Base-by-base conservation (phyloP, 2,888 invertebrate species). In the Ligdia adustata region DNA sequence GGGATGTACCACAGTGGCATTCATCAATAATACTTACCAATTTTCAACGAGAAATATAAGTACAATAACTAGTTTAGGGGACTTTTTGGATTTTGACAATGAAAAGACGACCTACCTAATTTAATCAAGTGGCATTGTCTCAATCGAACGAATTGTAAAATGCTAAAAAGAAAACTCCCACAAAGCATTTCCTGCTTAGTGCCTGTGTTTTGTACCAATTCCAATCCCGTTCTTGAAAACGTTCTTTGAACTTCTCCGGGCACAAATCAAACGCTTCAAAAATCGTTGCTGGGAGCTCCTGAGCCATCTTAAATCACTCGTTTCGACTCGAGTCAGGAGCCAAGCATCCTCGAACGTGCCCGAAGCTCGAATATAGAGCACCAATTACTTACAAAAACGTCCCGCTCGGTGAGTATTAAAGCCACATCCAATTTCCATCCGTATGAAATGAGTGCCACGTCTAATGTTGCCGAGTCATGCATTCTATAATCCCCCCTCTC, bases 391-490 rank as follows among this genome's bases (percentile, higher is more conserved):
- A 68, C 57, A 70, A 72, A 73, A 72, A 67, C 64, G 62, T 62
- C 65, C 62, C 61, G 50, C 59, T 58, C 65, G 62, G 61, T 66
- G 59, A 60, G 62, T 69, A 78, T 83, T 78, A 82, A 68, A 72
- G 72, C 72, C 70, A 70, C 75, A 71, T 79, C 74, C 77, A 79
- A 80, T 80, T 79, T 75, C 72, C 75, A 80, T 79, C 74, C 74
- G 69, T 73, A 77, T 77, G 69, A 80, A 81, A 79, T 76, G 76
- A 70, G 67, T 70, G 70, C 61, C 64, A 60, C 57, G 64, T 67
- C 71, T 75, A 79, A 82, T 81, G 79, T 77, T 76, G 86, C 85
- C 66, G 72, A 74, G 81, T 87, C 87, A 87, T 87, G 83, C 79
- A 75, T 81, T 81, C 80, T 78, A 77, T 77, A 75, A 78, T 76